Conservation (phyloP, 2,797 vertebrate species). For the Pipistrellus nathusii region DNA sequence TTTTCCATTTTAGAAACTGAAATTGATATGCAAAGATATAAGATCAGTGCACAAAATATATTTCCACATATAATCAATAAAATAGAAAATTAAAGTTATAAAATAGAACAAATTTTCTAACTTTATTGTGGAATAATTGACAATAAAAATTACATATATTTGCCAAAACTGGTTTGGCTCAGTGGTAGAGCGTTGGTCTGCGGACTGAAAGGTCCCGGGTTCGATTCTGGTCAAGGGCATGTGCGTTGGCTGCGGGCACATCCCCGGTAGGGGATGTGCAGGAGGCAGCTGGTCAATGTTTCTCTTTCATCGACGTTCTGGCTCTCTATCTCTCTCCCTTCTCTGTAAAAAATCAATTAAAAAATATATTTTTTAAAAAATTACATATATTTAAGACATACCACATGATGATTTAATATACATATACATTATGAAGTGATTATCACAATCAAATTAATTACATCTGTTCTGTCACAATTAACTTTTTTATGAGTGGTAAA, state of each 20-base stretch:
- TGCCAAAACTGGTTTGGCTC: neutral
- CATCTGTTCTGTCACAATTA: neutral
- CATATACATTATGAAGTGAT: neutral
- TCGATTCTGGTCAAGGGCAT: too few species aligned
- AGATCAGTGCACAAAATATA: neutral
- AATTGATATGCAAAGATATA: too few species aligned
- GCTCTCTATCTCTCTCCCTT: too few species aligned
- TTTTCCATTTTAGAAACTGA: too few species aligned
- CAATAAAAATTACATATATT: neutral
- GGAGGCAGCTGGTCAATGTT: too few species aligned
- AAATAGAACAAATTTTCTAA: neutral
- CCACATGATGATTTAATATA: neutral
- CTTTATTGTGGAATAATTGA: neutral
- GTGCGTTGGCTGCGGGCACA: too few species aligned
- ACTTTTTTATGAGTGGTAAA: neutral
- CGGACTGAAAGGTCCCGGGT: too few species aligned
- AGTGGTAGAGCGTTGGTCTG: too few species aligned
- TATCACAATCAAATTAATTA: neutral
- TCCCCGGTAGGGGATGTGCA: too few species aligned
- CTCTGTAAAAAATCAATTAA: neutral
- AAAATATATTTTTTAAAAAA: neutral
- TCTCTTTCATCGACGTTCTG: too few species aligned
- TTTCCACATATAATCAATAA: neutral
- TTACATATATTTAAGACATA: neutral
- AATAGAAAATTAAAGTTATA: slow-evolving; percentile 1